phyloP scores from a whole-genome alignment of 2,113 vertebrate species.

The Archocentrus centrarchus region DNA sequence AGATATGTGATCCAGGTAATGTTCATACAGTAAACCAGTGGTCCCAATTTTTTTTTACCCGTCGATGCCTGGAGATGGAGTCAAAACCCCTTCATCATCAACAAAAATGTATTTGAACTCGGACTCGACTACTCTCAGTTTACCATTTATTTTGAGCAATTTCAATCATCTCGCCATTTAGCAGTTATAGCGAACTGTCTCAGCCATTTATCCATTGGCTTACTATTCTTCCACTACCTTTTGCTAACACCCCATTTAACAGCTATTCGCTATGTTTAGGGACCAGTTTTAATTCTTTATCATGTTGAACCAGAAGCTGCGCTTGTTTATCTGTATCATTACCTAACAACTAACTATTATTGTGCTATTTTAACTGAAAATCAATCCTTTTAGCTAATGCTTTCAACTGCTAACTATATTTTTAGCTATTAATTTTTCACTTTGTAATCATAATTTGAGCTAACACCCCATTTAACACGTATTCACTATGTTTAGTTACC shows the following conservation, averaged over 20 bases:
- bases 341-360: background rate
- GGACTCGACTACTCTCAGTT: background rate
- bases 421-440: background rate
- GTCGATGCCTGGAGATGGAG: background rate
- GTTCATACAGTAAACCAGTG: constrained; percentile 36
- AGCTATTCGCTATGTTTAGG: background rate
- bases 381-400: background rate
- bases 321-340: background rate
- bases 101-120: background rate
- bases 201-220: too few species aligned
- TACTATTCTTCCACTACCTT: background rate
- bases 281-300: background rate
- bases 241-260: background rate
- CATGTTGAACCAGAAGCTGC: background rate
- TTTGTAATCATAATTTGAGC: background rate
- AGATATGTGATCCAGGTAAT: constrained; percentile 53
- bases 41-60: background rate
- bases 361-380: background rate
- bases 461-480: background rate
- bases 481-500: background rate
- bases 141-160: background rate
- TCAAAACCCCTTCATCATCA: background rate
- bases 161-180: background rate
- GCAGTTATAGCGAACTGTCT: background rate
- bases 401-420: background rate